Base-by-base conservation (phyloP, 2,113 vertebrate genomes). In the Ciconia maguari region DNA sequence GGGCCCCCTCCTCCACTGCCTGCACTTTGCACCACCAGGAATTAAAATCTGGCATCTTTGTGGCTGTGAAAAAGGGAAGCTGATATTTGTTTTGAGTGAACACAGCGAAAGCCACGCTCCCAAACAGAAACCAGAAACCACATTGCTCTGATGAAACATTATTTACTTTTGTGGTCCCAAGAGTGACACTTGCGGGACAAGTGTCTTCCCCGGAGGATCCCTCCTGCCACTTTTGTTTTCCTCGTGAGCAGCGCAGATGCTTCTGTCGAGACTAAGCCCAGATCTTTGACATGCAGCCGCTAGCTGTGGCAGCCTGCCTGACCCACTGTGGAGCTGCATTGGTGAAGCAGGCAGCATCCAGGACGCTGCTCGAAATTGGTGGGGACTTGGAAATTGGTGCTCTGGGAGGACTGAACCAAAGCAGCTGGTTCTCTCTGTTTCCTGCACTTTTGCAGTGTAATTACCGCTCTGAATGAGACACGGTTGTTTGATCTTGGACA, bases 71-170 rank as follows among this genome's bases (percentile, higher is more conserved):
- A 89, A 79, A 68, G 57, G 77, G 74, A 93, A 96, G 69, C 62
- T 9, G 80, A 54, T 30, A 95, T 96, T 87, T 93, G 30, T 80
- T 96, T 89, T 81, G 62, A 94, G 77, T 80, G 87, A 75, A 89
- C 46, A n/a, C 32, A 57, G 54, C 2, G 2, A 81, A 93, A 95
- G 57, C 81, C 57, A 6, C 5, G 1, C 62, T 95, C 58, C 74
- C 60, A 66, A 90, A 75, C 66, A 75, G 83, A 95, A 97, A 87
- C 57, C 91, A 94, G 79, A 74, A 72, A 60, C 27, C 69, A 60
- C 30, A 70, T 60, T 70, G 58, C 83, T 93, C 54, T 72, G 75
- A 46, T 74, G 87, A 83, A 83, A 58, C 55, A 11, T 71, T 64
- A 51, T 80, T 94, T 61, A 41, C 20, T 78, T 25, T 27, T 82